Conservation (phyloP, 2,797 vertebrate genomes). For the Aplochiton taeniatus region DNA sequence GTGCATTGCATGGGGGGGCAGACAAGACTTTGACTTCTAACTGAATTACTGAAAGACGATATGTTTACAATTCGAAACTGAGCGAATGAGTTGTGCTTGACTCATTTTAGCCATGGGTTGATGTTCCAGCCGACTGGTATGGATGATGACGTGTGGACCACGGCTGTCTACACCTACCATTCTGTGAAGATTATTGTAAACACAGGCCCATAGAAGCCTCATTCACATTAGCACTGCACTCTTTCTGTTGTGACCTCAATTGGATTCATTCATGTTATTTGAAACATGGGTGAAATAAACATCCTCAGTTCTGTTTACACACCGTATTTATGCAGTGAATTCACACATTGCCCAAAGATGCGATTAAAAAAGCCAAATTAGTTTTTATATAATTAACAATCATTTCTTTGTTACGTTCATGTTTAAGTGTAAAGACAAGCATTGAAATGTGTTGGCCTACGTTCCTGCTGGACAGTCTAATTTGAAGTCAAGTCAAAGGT, state of each 20-base stretch:
- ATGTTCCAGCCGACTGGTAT: background rate
- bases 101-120: slow-evolving; percentile 10
- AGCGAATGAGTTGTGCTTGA: slow-evolving; percentile 34
- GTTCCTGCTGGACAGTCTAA: slow-evolving; percentile 3
- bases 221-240: slow-evolving; percentile 1
- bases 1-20: slow-evolving; percentile 26
- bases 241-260: too few species aligned
- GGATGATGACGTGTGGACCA: slow-evolving; percentile 23
- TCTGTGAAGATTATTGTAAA: slow-evolving; percentile 9
- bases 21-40: too few species aligned
- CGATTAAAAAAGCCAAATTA: too few species aligned
- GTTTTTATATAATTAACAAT: too few species aligned
- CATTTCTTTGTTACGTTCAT: too few species aligned
- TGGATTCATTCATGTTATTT: too few species aligned
- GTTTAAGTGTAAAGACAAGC: too few species aligned
- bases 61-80: slow-evolving; percentile 38
- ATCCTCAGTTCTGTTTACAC: too few species aligned
- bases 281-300: too few species aligned
- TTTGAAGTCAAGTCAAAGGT: slow-evolving; percentile 36
- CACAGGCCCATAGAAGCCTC: background rate
- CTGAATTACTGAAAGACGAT: background rate
- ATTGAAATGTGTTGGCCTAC: too few species aligned
- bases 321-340: too few species aligned
- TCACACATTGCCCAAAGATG: too few species aligned
- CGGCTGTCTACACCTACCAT: slow-evolving; percentile 28